A percentile compares a stretch with the other conserved stretches of the same genome.
Conservation (phyloP, 2,113 vertebrate species). For the Phylloscopus whistleri region DNA sequence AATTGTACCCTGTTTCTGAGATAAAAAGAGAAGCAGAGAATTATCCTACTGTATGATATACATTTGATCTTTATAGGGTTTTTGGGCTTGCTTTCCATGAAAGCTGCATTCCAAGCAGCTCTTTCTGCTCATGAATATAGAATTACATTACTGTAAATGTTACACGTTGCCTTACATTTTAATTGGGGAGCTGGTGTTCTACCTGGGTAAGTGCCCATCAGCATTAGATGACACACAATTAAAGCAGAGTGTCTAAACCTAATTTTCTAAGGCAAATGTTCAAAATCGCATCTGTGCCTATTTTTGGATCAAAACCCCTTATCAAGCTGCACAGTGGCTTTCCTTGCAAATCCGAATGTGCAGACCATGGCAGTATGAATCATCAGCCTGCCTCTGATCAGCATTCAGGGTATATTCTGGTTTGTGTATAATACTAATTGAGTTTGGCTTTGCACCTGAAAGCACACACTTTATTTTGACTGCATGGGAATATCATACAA, state of each 20-base stretch:
- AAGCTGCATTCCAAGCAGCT: not conserved
- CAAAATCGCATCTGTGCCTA: conserved; percentile 1
- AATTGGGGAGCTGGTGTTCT: conserved; percentile 38
- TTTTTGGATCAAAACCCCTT: conserved; percentile 55
- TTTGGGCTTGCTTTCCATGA: conserved; percentile 1
- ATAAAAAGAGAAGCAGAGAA: not conserved
- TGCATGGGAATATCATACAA: conserved; percentile 4
- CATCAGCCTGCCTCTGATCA: conserved; percentile 60
- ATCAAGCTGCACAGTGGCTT: conserved; percentile 36
- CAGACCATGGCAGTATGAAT: conserved; percentile 62
- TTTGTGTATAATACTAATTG: conserved; percentile 58
- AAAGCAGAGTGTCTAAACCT: conserved; percentile 59
- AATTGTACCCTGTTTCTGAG: not conserved
- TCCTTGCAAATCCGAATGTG: conserved; percentile 34
- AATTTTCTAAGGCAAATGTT: conserved; percentile 61
- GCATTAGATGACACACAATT: conserved; percentile 57
- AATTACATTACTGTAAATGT: conserved; percentile 16
- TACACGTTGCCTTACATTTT: conserved; percentile 36
- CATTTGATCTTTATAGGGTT: not conserved
- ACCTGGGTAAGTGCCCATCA: conserved; percentile 26
- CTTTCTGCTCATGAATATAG: not conserved
- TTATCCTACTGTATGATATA: not conserved
- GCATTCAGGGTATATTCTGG: conserved; percentile 53
- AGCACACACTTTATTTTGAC: conserved; percentile 40
- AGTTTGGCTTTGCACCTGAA: conserved; percentile 61